Evolutionary conservation across 1,140 invertebrate genomes (phyloP).

Genomic region (Saccostrea echinata): DNA sequence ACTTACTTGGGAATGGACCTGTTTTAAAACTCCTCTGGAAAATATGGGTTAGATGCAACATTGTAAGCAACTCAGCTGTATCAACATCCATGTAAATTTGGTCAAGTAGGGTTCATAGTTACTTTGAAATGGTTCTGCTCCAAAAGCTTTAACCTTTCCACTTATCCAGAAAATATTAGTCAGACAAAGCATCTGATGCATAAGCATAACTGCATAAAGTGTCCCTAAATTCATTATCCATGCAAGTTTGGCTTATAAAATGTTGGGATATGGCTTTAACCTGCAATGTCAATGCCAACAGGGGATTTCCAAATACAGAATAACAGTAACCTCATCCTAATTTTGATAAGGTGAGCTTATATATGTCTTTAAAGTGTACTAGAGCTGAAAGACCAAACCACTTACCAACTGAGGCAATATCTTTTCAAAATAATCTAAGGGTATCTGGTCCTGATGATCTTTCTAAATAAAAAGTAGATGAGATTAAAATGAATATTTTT

Average conservation of each 20-base stretch:
- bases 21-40: too few species aligned
- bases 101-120: too few species aligned
- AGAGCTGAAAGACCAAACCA: background rate
- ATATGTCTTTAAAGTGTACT: background rate
- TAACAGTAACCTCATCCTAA: too few species aligned
- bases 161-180: too few species aligned
- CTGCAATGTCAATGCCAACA: background rate
- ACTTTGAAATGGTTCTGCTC: too few species aligned
- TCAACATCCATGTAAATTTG: too few species aligned
- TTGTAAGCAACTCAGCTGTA: too few species aligned
- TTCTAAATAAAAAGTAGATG: background rate
- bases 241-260: background rate
- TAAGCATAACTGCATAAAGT: background rate
- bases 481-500: background rate
- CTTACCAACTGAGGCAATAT: conserved; percentile 23
- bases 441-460: conserved; percentile 4
- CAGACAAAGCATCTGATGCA: too few species aligned
- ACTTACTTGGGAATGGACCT: too few species aligned
- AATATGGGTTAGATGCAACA: too few species aligned
- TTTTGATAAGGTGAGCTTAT: too few species aligned
- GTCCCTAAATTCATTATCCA: background rate
- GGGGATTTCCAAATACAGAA: background rate
- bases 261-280: background rate
- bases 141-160: too few species aligned
- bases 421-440: conserved; percentile 25